Percentiles rank a stretch among this genome's conserved stretches.
phyloP scores from a whole-genome alignment of 2,888 invertebrate species.

The Trimorus sp. region DNA sequence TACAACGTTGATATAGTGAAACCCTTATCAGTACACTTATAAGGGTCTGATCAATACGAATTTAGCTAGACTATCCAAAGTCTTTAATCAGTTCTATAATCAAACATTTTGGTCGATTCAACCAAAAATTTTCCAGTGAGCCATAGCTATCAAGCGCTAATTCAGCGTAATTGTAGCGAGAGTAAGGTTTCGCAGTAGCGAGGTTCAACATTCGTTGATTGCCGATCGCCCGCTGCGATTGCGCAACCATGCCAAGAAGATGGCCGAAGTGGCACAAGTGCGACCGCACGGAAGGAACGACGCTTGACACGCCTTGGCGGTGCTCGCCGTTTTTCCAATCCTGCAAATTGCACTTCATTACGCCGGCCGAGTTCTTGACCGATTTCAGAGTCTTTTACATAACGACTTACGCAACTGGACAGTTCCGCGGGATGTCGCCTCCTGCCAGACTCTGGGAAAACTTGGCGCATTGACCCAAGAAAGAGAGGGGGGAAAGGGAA shows the following conservation, averaged over 20 bases:
- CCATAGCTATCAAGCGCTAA: no score
- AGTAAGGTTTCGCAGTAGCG: constrained; percentile 3
- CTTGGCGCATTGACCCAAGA: no score
- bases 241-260: constrained; percentile 36
- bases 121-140: no score
- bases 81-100: no score
- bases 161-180: neutral
- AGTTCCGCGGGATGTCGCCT: constrained; percentile 13
- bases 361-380: constrained; percentile 37
- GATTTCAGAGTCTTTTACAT: constrained; percentile 41
- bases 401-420: constrained; percentile 47
- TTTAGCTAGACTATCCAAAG: no score
- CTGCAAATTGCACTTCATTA: constrained; percentile 53
- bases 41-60: no score
- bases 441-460: neutral
- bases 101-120: no score
- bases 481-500: no score
- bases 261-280: constrained; percentile 48
- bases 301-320: constrained; percentile 46
- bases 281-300: constrained; percentile 28
- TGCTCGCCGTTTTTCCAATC: constrained; percentile 44
- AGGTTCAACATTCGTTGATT: constrained; percentile 25
- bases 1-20: no score
- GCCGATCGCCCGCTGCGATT: constrained; percentile 7
- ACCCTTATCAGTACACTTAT: no score